Evolutionary conservation across 2,888 invertebrate species (phyloP).

Genomic region (Drosophila nigritarsus): DNA sequence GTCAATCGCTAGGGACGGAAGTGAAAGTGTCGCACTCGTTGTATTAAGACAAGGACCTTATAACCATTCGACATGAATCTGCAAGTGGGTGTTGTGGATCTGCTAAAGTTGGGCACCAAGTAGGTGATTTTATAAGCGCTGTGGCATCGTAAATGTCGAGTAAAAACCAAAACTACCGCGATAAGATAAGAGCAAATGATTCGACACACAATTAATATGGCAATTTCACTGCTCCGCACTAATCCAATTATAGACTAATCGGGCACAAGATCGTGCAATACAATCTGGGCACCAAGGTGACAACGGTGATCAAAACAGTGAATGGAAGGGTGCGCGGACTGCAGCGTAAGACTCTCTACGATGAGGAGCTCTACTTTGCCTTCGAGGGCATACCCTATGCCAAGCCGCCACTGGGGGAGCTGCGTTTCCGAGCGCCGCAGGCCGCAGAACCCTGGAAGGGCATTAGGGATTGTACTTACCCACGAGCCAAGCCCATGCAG

Average conservation of each 20-base stretch:
- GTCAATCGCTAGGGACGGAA: slow-evolving; percentile 60
- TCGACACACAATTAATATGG: slow-evolving; percentile 12
- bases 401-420: slow-evolving; percentile 85
- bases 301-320: slow-evolving; percentile 63
- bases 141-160: slow-evolving; percentile 1
- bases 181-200: slow-evolving; percentile 48
- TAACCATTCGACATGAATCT: slow-evolving; percentile 51
- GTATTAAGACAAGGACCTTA: not conserved
- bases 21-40: slow-evolving; percentile 28
- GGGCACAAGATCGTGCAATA: slow-evolving; percentile 77
- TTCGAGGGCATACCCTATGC: slow-evolving; percentile 80
- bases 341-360: slow-evolving; percentile 72
- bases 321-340: slow-evolving; percentile 78
- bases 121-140: slow-evolving; percentile 41
- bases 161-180: not conserved
- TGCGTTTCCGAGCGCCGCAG: slow-evolving; percentile 83
- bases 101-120: slow-evolving; percentile 62
- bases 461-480: slow-evolving; percentile 82
- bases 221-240: not conserved
- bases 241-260: slow-evolving; percentile 57
- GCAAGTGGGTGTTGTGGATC: slow-evolving; percentile 50
- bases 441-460: slow-evolving; percentile 84
- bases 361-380: slow-evolving; percentile 64
- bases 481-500: slow-evolving; percentile 78
- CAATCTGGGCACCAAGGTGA: slow-evolving; percentile 72